phyloP scores from a whole-genome alignment of 2,797 vertebrate species.

The Columba guinea region DNA sequence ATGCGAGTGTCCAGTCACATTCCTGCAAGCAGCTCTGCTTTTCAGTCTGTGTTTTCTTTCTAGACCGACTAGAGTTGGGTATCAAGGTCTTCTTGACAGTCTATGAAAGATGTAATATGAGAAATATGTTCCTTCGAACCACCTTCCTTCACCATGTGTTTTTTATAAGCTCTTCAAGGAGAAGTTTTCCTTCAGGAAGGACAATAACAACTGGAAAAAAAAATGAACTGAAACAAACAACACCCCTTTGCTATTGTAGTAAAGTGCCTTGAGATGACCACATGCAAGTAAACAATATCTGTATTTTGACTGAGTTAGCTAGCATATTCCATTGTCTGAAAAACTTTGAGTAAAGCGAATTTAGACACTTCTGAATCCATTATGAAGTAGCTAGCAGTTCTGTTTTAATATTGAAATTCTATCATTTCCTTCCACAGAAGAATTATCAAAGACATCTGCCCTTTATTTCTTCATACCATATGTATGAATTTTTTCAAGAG shows the following conservation, averaged over 20 bases:
- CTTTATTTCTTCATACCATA: not conserved
- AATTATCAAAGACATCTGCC: not conserved
- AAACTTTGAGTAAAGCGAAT: not conserved
- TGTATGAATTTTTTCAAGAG: not conserved
- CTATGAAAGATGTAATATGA: not conserved
- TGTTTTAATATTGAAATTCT: not conserved
- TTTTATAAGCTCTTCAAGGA: not conserved
- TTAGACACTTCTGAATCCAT: not conserved
- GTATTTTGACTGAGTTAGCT: not conserved
- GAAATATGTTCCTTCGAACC: not conserved
- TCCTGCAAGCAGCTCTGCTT: not conserved
- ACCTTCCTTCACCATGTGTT: not conserved
- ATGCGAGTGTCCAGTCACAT: not conserved
- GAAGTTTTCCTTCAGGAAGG: not conserved
- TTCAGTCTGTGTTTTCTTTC: not conserved
- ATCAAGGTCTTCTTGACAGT: not conserved
- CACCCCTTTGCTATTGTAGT: rapidly evolving
- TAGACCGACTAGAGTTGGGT: not conserved
- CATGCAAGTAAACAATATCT: not conserved
- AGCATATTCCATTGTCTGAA: not conserved
- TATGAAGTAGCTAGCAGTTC: not conserved
- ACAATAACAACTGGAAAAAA: not conserved
- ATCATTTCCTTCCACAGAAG: not conserved
- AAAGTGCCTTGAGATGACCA: not conserved
- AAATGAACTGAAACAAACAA: no score